These are phyloP conservation scores for Leucophenga montana DNA, from an alignment of 2,888 invertebrate species.

Conservation along the genomic window DNA sequence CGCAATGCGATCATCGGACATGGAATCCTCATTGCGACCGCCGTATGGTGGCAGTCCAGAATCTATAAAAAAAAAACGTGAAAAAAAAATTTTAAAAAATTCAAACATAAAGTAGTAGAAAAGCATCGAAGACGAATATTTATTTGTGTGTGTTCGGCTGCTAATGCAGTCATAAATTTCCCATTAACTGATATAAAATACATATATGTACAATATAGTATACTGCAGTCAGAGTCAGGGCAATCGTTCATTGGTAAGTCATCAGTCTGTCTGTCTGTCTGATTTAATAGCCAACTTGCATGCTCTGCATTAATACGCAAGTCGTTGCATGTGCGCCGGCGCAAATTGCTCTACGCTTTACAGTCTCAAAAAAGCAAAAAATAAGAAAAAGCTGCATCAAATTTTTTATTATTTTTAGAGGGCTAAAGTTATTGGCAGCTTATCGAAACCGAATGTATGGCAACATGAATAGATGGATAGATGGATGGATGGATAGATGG, in stretches of 20 bases:
- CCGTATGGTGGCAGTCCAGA: constrained; percentile 86
- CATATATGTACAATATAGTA: constrained; percentile 9
- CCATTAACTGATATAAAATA: constrained; percentile 68
- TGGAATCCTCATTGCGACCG: constrained; percentile 83
- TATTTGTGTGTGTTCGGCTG: neutral
- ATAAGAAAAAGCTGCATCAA: too few relatives aligned
- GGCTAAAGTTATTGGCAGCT: constrained; percentile 48
- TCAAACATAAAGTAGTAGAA: neutral
- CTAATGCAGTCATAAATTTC: constrained; percentile 58
- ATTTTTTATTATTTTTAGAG: too few relatives aligned
- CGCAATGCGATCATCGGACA: constrained; percentile 92
- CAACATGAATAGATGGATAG: neutral
- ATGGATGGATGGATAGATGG: neutral
- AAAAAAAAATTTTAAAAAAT: too few relatives aligned
- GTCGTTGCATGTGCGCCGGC: too few relatives aligned
- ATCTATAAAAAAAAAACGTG: constrained; percentile 74
- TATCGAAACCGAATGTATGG: constrained; percentile 40
- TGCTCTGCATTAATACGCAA: neutral
- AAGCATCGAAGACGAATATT: neutral
- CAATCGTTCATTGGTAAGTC: neutral
- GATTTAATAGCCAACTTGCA: constrained; percentile 9
- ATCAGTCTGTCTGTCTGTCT: neutral
- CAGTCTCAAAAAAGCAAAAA: too few relatives aligned
- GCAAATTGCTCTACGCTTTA: too few relatives aligned
- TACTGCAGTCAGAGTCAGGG: neutral